Conservation (phyloP, 2,113 vertebrate genomes). For the Rhabdomys dilectus region DNA sequence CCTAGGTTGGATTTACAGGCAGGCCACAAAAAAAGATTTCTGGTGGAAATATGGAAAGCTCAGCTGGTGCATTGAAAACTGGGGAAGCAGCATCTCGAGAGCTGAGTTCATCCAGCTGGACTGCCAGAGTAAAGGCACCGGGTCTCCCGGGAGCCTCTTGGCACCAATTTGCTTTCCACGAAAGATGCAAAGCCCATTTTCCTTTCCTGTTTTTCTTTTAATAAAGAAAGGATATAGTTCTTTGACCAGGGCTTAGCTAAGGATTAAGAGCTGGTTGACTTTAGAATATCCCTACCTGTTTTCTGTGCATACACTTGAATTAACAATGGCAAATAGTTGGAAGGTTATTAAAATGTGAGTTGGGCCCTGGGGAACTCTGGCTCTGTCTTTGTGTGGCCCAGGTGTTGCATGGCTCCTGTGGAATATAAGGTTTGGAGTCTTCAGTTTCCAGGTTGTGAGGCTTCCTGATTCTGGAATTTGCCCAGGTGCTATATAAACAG, state of each 20-base stretch:
- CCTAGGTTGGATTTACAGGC: neutral
- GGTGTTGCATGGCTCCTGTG: accelerated
- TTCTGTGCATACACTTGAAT: neutral
- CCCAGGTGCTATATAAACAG: neutral
- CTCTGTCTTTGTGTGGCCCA: neutral
- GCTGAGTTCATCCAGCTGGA: neutral
- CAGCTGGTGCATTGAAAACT: no score
- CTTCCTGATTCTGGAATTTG: neutral
- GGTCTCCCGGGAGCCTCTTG: neutral
- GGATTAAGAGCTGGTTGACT: conserved; percentile 69
- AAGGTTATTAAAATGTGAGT: conserved; percentile 63
- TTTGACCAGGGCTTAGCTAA: conserved; percentile 67
- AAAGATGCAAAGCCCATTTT: conserved; percentile 4
- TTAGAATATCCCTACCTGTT: conserved; percentile 46
- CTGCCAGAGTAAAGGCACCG: accelerated
- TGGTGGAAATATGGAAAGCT: neutral
- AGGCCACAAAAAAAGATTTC: neutral
- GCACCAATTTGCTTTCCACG: conserved; percentile 29
- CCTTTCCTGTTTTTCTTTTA: conserved; percentile 25
- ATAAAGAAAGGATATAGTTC: conserved; percentile 70
- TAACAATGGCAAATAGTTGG: conserved; percentile 68
- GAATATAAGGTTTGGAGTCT: neutral
- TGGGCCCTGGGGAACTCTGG: neutral
- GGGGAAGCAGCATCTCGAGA: accelerated
- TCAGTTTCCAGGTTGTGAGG: neutral